phyloP scores from a whole-genome alignment of 1,140 invertebrate species.

The Pemphigus obesinymphae region DNA sequence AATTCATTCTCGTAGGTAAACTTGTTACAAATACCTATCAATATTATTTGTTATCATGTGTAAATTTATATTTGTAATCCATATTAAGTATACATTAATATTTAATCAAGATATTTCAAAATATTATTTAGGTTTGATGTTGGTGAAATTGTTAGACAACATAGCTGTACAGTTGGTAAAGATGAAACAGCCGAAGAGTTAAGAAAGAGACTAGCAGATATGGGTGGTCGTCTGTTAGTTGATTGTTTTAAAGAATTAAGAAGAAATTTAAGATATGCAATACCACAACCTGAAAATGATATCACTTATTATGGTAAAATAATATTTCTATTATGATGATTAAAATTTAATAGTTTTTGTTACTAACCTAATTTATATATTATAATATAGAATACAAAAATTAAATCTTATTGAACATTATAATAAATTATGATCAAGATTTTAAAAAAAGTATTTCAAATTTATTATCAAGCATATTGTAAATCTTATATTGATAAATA shows the following conservation, averaged over 20 bases:
- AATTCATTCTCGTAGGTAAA: conserved; percentile 72
- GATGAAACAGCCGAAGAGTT: conserved; percentile 65
- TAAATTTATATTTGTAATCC: no score
- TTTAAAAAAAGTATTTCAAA: no score
- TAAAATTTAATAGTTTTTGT: no score
- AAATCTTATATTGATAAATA: no score
- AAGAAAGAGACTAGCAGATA: conserved; percentile 58
- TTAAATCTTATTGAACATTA: no score
- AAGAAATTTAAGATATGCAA: conserved; percentile 55
- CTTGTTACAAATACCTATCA: not conserved
- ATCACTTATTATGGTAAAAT: conserved; percentile 63
- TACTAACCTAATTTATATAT: no score
- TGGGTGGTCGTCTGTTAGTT: conserved; percentile 66
- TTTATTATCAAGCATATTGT: no score
- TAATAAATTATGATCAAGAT: no score
- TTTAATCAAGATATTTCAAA: no score
- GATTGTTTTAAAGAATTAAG: conserved; percentile 62
- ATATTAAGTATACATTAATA: no score
- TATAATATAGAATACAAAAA: no score
- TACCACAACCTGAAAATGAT: conserved; percentile 57
- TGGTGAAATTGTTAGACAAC: conserved; percentile 72
- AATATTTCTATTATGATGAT: not conserved
- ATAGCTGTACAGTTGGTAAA: conserved; percentile 57
- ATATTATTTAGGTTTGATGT: conserved; percentile 81
- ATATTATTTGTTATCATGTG: not conserved